Percentiles rank a stretch among this genome's conserved stretches.
Evolutionary conservation across 1,140 invertebrate genomes (phyloP).

Genomic region (Saxidomus purpurata): DNA sequence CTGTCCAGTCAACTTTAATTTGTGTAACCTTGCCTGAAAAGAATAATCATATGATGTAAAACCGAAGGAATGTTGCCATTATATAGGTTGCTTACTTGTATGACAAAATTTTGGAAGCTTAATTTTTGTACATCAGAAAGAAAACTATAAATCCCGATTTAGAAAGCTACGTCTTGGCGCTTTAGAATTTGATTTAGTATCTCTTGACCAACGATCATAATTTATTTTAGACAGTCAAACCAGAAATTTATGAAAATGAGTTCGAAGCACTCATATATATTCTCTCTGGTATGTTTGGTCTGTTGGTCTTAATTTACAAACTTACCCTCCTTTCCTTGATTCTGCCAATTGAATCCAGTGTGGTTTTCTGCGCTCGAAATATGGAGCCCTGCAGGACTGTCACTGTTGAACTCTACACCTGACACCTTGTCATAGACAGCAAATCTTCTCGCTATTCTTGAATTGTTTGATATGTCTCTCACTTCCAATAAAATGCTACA

Average conservation of each 20-base stretch:
- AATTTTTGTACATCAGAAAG: neutral
- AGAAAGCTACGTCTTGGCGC: no score
- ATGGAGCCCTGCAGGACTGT: slow-evolving; percentile 91
- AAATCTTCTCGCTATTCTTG: slow-evolving; percentile 51
- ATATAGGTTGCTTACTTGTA: no score
- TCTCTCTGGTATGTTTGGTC: no score
- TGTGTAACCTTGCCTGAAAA: neutral
- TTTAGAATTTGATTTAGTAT: no score
- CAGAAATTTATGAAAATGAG: no score
- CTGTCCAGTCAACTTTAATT: slow-evolving; percentile 16
- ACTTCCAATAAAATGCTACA: slow-evolving; percentile 64
- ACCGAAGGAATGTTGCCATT: no score
- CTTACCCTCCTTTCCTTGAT: neutral
- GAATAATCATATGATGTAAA: neutral
- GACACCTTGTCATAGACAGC: slow-evolving; percentile 66
- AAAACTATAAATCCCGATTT: no score
- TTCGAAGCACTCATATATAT: no score
- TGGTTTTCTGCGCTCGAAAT: slow-evolving; percentile 30
- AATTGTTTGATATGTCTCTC: slow-evolving; percentile 70
- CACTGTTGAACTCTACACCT: slow-evolving; percentile 92
- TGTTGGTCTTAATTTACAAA: no score
- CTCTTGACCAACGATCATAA: no score
- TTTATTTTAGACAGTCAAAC: no score
- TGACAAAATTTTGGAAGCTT: neutral
- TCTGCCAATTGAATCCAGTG: slow-evolving; percentile 43